Percentiles rank a stretch among this genome's conserved stretches.
Evolutionary conservation across 2,113 vertebrate species (phyloP).

Genomic region (Rhinoderma darwinii): DNA sequence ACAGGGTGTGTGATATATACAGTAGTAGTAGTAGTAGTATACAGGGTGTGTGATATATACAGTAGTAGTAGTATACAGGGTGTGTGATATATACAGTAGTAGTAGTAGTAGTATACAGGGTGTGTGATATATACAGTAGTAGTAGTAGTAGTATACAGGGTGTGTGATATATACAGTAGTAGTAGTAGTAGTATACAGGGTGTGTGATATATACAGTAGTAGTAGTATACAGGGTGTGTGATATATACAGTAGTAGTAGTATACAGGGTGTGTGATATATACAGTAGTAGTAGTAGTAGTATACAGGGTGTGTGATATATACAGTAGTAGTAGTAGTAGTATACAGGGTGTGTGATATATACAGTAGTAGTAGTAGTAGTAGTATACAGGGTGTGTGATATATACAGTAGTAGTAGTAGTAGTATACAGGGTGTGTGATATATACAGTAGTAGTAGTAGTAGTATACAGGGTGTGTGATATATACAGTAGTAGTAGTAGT

Average conservation of each 20-base stretch:
- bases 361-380: too few species aligned
- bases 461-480: background rate
- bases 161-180: background rate
- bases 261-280: background rate
- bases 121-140: too few species aligned
- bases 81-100: background rate
- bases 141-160: background rate
- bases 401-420: slow-evolving; percentile 17
- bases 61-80: background rate
- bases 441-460: background rate
- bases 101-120: slow-evolving; percentile 20
- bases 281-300: too few species aligned
- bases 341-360: background rate
- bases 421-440: background rate
- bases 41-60: background rate
- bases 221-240: background rate
- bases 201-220: background rate
- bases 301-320: background rate
- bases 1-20: background rate
- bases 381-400: background rate
- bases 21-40: slow-evolving; percentile 28
- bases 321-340: slow-evolving; percentile 25
- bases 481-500: background rate
- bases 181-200: slow-evolving; percentile 20
- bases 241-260: slow-evolving; percentile 11